phyloP scores from a whole-genome alignment of 2,888 invertebrate species.

The Marronus borbonicus region DNA sequence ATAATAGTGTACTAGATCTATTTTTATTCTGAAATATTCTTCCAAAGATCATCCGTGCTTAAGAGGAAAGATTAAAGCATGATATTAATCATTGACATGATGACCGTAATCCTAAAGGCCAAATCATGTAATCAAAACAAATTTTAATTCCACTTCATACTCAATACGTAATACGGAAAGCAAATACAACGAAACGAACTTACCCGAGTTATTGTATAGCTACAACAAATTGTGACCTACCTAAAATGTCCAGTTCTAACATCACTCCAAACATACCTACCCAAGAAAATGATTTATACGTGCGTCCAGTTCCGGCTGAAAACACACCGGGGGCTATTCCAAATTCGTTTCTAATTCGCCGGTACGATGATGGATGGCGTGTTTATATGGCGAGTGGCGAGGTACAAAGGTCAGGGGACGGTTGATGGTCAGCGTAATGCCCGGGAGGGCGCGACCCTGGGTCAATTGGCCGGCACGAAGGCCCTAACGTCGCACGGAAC shows the following conservation, averaged over 20 bases:
- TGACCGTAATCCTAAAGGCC: no score
- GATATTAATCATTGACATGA: no score
- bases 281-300: slow-evolving; percentile 41
- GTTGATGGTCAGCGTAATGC: slow-evolving; percentile 69
- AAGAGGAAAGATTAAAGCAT: no score
- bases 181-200: neutral
- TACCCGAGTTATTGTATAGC: neutral
- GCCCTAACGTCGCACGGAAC: slow-evolving; percentile 49
- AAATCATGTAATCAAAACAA: no score
- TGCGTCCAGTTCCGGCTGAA: slow-evolving; percentile 51
- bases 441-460: slow-evolving; percentile 68
- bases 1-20: no score
- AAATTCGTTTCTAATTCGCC: slow-evolving; percentile 67
- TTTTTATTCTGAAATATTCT: no score
- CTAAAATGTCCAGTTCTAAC: neutral
- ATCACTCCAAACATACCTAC: neutral
- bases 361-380: slow-evolving; percentile 52
- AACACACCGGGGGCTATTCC: slow-evolving; percentile 58
- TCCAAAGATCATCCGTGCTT: no score
- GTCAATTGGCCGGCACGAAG: slow-evolving; percentile 70
- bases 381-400: slow-evolving; percentile 65
- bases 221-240: slow-evolving; percentile 6
- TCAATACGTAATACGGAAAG: neutral
- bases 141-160: neutral
- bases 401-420: slow-evolving; percentile 70